These are phyloP conservation scores for Eupeodes luniger DNA, from an alignment of 2,888 invertebrate species.

Conservation along the genomic window DNA sequence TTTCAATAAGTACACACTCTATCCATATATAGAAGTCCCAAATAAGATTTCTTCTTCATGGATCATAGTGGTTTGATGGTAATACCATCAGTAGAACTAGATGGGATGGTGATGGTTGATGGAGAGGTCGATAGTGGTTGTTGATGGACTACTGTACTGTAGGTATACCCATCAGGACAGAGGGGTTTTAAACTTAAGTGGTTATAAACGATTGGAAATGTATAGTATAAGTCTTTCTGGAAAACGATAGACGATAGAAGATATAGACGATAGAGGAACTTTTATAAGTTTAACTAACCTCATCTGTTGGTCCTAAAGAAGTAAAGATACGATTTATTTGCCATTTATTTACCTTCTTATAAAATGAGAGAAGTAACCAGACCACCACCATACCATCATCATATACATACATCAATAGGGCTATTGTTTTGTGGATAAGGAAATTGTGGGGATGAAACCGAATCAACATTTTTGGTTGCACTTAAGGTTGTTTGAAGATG, in stretches of 20 bases:
- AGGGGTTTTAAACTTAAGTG: conserved; percentile 26
- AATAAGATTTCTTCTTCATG: conserved; percentile 25
- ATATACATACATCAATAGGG: not conserved
- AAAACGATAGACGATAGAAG: not conserved
- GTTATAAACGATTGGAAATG: conserved; percentile 50
- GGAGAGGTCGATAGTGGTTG: conserved; percentile 15
- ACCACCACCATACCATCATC: not conserved
- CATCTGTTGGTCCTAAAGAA: conserved; percentile 24
- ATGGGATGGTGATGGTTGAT: conserved; percentile 5
- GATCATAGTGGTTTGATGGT: not conserved
- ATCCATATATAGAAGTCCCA: conserved; percentile 2
- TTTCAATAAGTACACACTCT: conserved; percentile 9
- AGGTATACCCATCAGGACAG: not conserved
- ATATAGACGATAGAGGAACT: too few species aligned
- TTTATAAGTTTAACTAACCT: conserved; percentile 23
- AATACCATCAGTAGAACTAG: conserved; percentile 1
- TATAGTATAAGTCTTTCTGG: not conserved
- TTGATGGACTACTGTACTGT: not conserved
- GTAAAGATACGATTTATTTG: conserved; percentile 48
- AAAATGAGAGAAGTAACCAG: conserved; percentile 5
- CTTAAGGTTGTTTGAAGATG: not conserved
- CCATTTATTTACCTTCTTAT: conserved; percentile 28
- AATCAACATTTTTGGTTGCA: conserved; percentile 14
- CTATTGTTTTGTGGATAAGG: not conserved
- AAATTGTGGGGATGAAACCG: not conserved